Conservation (phyloP, 2,113 vertebrate genomes). For the Okapia johnstoni region DNA sequence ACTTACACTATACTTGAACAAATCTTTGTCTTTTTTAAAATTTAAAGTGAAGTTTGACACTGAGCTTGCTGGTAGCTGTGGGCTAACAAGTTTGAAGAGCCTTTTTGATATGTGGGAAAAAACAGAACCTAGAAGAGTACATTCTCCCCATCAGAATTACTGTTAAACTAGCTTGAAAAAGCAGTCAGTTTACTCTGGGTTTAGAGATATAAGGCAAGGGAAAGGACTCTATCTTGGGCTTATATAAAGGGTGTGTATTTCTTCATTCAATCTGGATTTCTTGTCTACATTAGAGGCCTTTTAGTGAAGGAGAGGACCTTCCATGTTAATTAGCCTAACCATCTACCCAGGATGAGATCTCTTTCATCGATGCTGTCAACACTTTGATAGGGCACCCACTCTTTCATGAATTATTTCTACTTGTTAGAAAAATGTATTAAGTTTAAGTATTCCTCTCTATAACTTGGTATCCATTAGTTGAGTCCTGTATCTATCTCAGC, state of each 20-base stretch:
- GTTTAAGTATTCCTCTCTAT: not conserved
- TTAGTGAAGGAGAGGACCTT: not conserved
- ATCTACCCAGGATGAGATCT: not conserved
- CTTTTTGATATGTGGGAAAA: not conserved
- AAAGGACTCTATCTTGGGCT: not conserved
- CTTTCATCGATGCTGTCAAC: not conserved
- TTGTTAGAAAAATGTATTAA: not conserved
- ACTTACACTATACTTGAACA: not conserved
- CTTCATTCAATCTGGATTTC: not conserved
- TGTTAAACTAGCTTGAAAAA: conserved; percentile 15
- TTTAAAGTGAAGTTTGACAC: not conserved
- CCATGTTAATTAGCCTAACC: not conserved
- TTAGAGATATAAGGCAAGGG: not conserved
- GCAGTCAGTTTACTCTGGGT: not conserved
- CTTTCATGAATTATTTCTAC: not conserved
- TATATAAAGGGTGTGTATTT: not conserved
- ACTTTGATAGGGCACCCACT: not conserved
- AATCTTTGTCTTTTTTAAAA: not conserved
- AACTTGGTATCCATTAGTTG: not conserved
- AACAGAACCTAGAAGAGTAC: not conserved
- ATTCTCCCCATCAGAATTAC: not conserved
- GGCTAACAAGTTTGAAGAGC: not conserved
- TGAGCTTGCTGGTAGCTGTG: not conserved
- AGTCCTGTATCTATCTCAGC: not conserved
- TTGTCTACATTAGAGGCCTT: not conserved